These are phyloP conservation scores for Hyperoplus lanceolatus DNA, from an alignment of 2,797 vertebrate species.

Conservation along the genomic window DNA sequence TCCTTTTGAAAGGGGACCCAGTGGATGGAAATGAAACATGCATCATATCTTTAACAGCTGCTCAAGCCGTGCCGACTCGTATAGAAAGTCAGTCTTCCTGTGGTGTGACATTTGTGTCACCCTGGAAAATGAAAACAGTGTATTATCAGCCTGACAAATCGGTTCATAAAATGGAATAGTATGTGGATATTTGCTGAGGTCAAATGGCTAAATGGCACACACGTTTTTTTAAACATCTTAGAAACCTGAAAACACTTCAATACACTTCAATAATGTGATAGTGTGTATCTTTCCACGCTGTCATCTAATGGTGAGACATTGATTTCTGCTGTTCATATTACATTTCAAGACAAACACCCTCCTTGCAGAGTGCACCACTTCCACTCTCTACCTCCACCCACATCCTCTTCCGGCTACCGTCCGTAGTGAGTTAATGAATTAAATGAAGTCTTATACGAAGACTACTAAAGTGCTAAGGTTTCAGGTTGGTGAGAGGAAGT, in stretches of 20 bases:
- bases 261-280: constrained; percentile 25
- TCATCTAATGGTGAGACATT: not conserved
- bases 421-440: constrained; percentile 35
- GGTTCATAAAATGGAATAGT: constrained; percentile 27
- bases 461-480: constrained; percentile 12
- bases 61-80: constrained; percentile 32
- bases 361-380: constrained; percentile 44
- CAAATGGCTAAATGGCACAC: constrained; percentile 1
- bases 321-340: constrained; percentile 64
- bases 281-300: constrained; percentile 45
- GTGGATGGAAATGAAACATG: constrained; percentile 59
- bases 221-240: constrained; percentile 5
- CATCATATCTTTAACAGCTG: constrained; percentile 56
- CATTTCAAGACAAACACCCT: constrained; percentile 78
- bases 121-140: constrained; percentile 28
- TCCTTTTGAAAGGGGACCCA: constrained; percentile 72
- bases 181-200: not conserved
- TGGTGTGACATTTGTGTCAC: constrained; percentile 55
- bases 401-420: constrained; percentile 56
- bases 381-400: constrained; percentile 55
- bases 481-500: constrained; percentile 12
- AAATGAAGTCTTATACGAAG: constrained; percentile 40
- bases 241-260: not conserved
- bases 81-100: constrained; percentile 42
- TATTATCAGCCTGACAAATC: constrained; percentile 26